These are phyloP conservation scores for Loris lydekkerianus DNA, from an alignment of 2,797 vertebrate genomes.

Conservation along the genomic window DNA sequence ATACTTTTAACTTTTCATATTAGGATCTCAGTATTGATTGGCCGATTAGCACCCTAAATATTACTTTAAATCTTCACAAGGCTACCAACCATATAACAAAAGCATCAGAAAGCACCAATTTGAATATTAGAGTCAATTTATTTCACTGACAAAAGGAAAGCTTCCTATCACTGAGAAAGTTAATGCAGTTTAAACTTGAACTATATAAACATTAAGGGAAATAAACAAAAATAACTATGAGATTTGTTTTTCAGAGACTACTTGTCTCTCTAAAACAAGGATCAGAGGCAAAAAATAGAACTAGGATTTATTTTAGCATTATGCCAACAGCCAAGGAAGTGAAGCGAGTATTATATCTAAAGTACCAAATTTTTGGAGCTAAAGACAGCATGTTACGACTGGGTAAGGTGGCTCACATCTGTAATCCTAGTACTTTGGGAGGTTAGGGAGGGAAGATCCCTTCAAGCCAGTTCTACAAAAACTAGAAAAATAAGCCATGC, in stretches of 20 bases:
- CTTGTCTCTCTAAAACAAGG: not conserved
- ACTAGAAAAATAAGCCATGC: too few species aligned
- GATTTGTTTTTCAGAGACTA: slow-evolving; percentile 1
- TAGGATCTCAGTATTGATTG: not conserved
- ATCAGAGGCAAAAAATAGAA: not conserved
- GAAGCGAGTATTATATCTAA: not conserved
- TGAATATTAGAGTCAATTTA: not conserved
- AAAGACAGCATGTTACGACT: not conserved
- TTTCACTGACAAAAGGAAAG: not conserved
- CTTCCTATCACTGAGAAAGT: not conserved
- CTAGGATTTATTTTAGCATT: not conserved
- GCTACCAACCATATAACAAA: not conserved
- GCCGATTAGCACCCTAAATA: slow-evolving; percentile 25
- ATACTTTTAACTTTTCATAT: not conserved
- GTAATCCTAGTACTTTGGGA: not conserved
- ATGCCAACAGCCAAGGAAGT: not conserved
- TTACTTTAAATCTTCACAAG: not conserved
- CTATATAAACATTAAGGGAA: not conserved
- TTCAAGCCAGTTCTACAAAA: not conserved
- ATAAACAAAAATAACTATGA: not conserved
- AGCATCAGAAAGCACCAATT: not conserved
- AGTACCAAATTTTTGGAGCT: not conserved
- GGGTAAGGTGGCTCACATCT: not conserved
- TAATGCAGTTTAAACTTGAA: slow-evolving; percentile 15
- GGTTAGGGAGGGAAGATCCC: not conserved